Conservation (phyloP, 2,797 vertebrate genomes). For the Pseudochaenichthys georgianus region DNA sequence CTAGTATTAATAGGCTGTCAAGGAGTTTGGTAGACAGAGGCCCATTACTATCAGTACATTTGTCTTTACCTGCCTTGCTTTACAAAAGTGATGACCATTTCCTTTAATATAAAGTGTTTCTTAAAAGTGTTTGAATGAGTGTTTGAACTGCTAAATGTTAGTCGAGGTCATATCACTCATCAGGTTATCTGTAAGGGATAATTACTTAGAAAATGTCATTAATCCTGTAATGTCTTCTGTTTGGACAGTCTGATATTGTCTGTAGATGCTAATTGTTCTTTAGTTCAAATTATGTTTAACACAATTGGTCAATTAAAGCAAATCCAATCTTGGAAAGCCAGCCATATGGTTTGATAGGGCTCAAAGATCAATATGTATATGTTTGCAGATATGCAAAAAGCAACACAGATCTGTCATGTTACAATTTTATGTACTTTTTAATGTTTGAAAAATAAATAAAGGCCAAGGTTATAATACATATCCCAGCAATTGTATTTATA, state of each 20-base stretch:
- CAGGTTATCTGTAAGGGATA: slow-evolving; percentile 2
- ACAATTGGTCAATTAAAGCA: neutral
- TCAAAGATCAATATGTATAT: neutral
- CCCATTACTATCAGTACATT: slow-evolving; percentile 36
- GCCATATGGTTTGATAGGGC: neutral
- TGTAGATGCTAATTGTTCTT: neutral
- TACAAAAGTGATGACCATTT: slow-evolving; percentile 36
- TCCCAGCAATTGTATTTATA: too few species aligned
- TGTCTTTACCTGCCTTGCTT: slow-evolving; percentile 26
- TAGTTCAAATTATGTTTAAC: neutral
- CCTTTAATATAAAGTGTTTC: slow-evolving; percentile 7
- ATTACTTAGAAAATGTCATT: neutral
- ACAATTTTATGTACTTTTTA: neutral
- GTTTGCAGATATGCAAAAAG: neutral
- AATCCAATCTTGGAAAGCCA: neutral
- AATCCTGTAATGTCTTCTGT: neutral
- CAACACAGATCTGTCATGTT: neutral
- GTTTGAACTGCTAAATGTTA: neutral
- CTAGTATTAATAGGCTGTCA: slow-evolving; percentile 51
- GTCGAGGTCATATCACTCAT: neutral
- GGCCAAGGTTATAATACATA: too few species aligned
- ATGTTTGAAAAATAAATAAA: neutral
- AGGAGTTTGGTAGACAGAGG: slow-evolving; percentile 46
- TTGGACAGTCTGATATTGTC: neutral
- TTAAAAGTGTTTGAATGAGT: slow-evolving; percentile 4